Base-by-base conservation (phyloP, 2,888 invertebrate genomes). In the Nemurella pictetii region DNA sequence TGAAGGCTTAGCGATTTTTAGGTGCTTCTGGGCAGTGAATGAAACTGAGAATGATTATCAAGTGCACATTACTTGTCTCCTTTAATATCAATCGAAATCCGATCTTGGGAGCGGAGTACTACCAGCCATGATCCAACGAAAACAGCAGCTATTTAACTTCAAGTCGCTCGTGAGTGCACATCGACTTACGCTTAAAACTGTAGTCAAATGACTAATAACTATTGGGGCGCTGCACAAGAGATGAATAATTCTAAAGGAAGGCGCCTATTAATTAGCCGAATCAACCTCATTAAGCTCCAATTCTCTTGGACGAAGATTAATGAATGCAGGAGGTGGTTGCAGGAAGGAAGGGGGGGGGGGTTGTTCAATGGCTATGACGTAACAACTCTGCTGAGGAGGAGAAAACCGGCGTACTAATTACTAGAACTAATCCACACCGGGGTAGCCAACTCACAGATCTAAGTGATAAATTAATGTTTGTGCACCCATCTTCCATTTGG, bases 271-370 rank as follows among this genome's bases (percentile, higher is more conserved):
- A 84, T 84, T 84, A 84, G 84, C 84, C 78, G 84, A 78, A 84
- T 84, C 84, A 84, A 84, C 80, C 84, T 84, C 84, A 84, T 84
- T 84, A 84, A 72, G 84, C 80, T 55, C 75, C 78, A 55, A 84
- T 84, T 84, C 84, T 88, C 20, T 82, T 82, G 55, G 82, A 82
- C 82, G 82, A 28, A 82, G 82, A 82, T 82, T 82, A 82, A 82
- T 82, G 82, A 82, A 82, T 82, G n/a, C 12, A 29, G 20, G 72
- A 5, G 72, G 82, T 25, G 29, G 27, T n/a, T n/a, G 82, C 20
- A 30, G 28, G 82, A 78, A 28, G 55, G 82, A n/a, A 72, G 82
- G 26, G 28, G 9, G 72, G 80, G 25, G 80, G 35, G 35, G 15
- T 35, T 80, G 72, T 55, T 82, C 82, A 82, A 82, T 82, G 82